A percentile compares a stretch with the other conserved stretches of the same genome.
phyloP scores from a whole-genome alignment of 2,797 vertebrate genomes.

The Sebastiscus albofasciatus region DNA sequence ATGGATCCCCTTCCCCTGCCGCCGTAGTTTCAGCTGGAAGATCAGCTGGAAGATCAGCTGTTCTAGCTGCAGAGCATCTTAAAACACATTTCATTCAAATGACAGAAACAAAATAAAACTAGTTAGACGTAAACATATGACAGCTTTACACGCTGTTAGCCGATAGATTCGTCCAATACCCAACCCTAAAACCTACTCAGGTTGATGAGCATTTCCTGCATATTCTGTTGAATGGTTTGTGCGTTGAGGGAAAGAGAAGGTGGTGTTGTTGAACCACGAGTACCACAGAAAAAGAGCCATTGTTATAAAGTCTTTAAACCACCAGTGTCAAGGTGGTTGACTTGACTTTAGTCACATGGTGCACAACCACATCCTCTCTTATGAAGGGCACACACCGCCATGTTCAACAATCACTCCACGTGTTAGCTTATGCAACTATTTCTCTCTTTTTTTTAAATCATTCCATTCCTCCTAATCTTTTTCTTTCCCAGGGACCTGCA shows the following conservation, averaged over 20 bases:
- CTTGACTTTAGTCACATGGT: neutral
- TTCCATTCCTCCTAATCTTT: conserved; percentile 45
- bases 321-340: neutral
- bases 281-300: neutral
- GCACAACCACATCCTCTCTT: neutral
- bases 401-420: neutral
- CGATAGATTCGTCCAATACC: neutral
- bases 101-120: too few species aligned
- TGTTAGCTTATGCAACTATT: conserved; percentile 28
- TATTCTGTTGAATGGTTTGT: neutral
- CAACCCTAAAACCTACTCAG: neutral
- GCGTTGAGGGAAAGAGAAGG: neutral
- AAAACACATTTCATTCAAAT: too few species aligned
- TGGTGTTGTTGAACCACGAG: neutral
- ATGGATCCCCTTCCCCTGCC: neutral
- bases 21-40: too few species aligned
- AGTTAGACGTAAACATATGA: too few species aligned
- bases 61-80: too few species aligned
- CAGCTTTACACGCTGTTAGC: too few species aligned
- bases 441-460: neutral
- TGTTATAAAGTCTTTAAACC: neutral
- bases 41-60: too few species aligned
- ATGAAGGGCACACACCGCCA: neutral
- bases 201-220: too few species aligned
- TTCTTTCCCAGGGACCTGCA: conserved; percentile 39